These are phyloP conservation scores for Merops nubicus DNA, from an alignment of 2,113 vertebrate species.

Conservation along the genomic window DNA sequence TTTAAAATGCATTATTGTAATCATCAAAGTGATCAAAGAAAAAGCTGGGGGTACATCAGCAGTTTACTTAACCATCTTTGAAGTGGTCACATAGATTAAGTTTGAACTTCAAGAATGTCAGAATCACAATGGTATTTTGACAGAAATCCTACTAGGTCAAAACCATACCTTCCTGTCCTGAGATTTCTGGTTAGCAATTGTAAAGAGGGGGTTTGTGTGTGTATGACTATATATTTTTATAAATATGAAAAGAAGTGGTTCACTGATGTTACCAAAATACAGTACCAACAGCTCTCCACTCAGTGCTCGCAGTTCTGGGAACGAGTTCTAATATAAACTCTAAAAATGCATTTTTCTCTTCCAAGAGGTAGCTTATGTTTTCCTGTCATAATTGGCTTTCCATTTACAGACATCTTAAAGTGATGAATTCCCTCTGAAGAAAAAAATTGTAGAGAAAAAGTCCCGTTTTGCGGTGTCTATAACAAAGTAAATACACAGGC, in stretches of 20 bases:
- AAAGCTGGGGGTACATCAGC: neutral
- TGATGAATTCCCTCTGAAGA: neutral
- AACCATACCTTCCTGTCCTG: neutral
- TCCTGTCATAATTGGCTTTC: neutral
- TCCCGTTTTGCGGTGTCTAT: rapidly evolving
- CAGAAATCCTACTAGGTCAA: neutral
- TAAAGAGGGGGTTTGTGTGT: neutral
- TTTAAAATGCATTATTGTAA: neutral
- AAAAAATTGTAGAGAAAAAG: neutral
- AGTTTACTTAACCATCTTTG: neutral
- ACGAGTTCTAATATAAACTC: neutral
- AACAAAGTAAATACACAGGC: neutral
- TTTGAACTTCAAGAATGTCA: neutral
- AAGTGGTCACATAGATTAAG: neutral
- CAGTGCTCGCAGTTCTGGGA: neutral
- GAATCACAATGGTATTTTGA: neutral
- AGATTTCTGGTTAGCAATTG: neutral
- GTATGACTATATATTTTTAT: neutral
- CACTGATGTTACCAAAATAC: neutral
- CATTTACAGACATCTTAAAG: neutral
- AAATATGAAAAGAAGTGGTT: neutral
- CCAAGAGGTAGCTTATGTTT: neutral
- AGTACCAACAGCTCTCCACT: neutral
- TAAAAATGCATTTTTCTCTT: neutral
- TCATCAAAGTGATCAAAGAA: neutral